Conservation (phyloP, 2,113 vertebrate genomes). For the Pampusana beccarii region DNA sequence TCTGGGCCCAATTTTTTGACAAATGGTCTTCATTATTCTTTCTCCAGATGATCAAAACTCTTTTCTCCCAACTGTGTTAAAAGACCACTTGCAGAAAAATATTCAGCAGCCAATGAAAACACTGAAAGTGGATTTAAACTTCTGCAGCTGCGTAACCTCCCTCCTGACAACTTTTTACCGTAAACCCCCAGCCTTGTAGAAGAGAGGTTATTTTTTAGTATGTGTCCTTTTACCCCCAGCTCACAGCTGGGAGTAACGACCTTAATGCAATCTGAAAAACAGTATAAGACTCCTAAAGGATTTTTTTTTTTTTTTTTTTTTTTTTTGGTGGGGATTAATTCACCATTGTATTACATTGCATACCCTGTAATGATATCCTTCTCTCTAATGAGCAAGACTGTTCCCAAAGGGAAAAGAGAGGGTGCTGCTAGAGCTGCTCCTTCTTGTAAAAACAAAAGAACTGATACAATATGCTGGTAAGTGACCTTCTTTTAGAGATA, state of each 20-base stretch:
- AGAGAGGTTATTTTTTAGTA: background rate
- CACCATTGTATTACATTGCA: background rate
- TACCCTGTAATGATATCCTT: background rate
- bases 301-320: background rate
- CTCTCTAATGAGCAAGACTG: background rate
- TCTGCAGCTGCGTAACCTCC: background rate
- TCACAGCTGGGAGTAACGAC: background rate
- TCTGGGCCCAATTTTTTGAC: background rate
- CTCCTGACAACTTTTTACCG: background rate
- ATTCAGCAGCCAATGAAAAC: background rate
- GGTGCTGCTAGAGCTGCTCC: background rate
- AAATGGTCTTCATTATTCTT: background rate
- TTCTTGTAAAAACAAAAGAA: background rate
- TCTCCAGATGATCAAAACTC: background rate
- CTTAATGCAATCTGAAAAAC: background rate
- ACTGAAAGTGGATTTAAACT: background rate
- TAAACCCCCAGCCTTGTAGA: background rate
- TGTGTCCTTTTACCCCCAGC: background rate
- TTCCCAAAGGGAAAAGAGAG: background rate
- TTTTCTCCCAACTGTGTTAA: background rate
- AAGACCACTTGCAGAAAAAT: background rate
- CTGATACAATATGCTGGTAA: background rate
- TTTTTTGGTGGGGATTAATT: background rate
- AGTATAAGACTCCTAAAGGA: background rate
- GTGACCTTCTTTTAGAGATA: background rate